Base-by-base conservation (phyloP, 2,113 vertebrate genomes). In the Scartelaos histophorus region DNA sequence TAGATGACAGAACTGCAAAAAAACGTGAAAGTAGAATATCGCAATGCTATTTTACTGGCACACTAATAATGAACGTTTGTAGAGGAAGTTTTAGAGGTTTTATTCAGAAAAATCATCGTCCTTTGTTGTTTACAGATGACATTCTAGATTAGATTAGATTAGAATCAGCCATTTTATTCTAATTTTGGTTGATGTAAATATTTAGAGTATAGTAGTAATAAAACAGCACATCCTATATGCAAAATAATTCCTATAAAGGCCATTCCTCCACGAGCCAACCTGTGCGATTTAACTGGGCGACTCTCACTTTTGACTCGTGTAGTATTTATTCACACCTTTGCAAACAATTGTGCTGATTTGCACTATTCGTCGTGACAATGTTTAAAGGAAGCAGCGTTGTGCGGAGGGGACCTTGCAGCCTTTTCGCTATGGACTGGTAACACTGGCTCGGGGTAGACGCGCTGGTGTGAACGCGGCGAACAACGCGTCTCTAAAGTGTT, bases 251-350 rank as follows among this genome's bases (percentile, higher is more conserved):
- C 34, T 61, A 61, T 19, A 70, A 64, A 45, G 47, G 21, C 25
- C 69, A 35, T 35, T 72, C 66, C 35, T 46, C 53, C 49, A 13
- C 54, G 21, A 75, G 68, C 73, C 65, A 76, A 71, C 19, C 58
- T 15, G 54, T 60, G 49, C 72, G 38, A 25, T 78, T 68, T 78
- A 16, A 58, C 68, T 67, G 67, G 62, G 38, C 82, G 76, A 72
- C 85, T 83, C 71, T 76, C 79, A 71, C 74, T 85, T 81, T 78
- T 85, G 78, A 92, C 85, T 90, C 82, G 69, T 61, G 70, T 72
- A 83, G 79, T 89, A 82, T 88, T 91, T 92, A 85, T 92, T 93
- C 91, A 89, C 90, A 93, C 88, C 82, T 90, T 92, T 74, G 81
- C 75, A 83, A 90, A 91, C 83, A 84, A 88, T 89, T 85, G 85